Base-by-base conservation (phyloP, 1,140 invertebrate genomes). In the Gyrodactylus bullatarudis region DNA sequence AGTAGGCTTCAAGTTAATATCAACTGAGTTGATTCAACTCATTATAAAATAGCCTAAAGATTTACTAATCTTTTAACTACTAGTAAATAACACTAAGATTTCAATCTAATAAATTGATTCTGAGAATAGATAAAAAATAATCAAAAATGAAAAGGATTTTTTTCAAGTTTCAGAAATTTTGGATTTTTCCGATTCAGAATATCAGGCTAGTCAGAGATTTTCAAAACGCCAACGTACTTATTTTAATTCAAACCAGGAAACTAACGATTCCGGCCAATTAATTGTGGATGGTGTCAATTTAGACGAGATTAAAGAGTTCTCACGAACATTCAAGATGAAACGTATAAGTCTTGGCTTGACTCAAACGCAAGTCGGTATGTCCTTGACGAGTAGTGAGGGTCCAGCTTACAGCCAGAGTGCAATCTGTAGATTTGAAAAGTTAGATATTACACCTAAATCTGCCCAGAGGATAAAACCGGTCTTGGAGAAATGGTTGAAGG, bases 341-440 rank as follows among this genome's bases (percentile, higher is more conserved):
- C 85, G 91, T 75, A 83, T 96, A 70, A 91, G 89, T 20, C 81
- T 95, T 74, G 92, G 92, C 26, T 83, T 96, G 70, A 96, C 92
- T 20, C 91, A 96, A 81, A 94, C 91, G 0, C 91, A 95, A 84
- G 81, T 82, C n/a, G 80, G 81, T 20, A 79, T 94, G 82, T 89
- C 91, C 1, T 82, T 97, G 0, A 92, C 89, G 76, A 87, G 91
- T 68, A 93, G 90, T 1, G 91, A 95, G 81, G 92, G 92, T 71
- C 91, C 91, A 23, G 91, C 91, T 24, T 96, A 96, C 82, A 93
- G 89, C 82, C 92, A 97, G 84, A 93, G 89, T 82, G 91, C 91
- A 75, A 96, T 96, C 80, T 97, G 91, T 88, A 95, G 92, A 87
- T 96, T 96, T 86, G 92, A 96, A 84, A 97, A 96, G 85, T 85